Conservation (phyloP, 2,888 invertebrate species). For the Bhutanitis thaidina region DNA sequence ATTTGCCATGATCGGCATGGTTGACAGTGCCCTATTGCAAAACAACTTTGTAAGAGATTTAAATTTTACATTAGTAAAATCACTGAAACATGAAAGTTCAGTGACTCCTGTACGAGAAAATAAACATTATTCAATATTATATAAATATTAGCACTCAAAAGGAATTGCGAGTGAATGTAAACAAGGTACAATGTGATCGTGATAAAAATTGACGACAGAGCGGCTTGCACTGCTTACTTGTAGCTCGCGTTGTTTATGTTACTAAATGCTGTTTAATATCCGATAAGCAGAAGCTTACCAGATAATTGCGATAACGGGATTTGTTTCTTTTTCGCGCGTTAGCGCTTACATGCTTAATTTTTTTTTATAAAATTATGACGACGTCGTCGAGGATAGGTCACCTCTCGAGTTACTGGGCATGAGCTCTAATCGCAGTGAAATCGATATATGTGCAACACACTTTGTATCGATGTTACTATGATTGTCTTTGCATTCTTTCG, state of each 20-base stretch:
- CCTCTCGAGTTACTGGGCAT: too few relatives aligned
- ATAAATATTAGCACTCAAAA: conserved; percentile 12
- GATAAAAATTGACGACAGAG: conserved; percentile 9
- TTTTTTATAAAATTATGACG: too few relatives aligned
- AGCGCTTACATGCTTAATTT: not conserved
- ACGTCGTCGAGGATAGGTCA: too few relatives aligned
- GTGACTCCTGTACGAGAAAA: not conserved
- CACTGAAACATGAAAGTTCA: not conserved
- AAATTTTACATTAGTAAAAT: too few relatives aligned
- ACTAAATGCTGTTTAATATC: conserved; percentile 27
- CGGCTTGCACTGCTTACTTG: not conserved
- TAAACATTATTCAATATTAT: conserved; percentile 12
- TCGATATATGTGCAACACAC: too few relatives aligned
- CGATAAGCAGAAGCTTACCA: conserved; percentile 29
- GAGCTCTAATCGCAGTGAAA: too few relatives aligned
- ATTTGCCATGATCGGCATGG: too few relatives aligned
- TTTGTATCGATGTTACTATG: too few relatives aligned
- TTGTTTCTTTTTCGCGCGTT: conserved; percentile 1
- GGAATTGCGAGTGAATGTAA: conserved; percentile 8
- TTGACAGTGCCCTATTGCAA: too few relatives aligned
- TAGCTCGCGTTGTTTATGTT: conserved; percentile 5
- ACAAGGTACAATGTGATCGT: conserved; percentile 15
- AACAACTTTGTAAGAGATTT: too few relatives aligned
- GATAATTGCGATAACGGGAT: conserved; percentile 30
- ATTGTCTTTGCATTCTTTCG: too few relatives aligned